Evolutionary conservation across 1,140 invertebrate genomes (phyloP), one percentile per base, ranked within the genome.

Genomic region (Drosophila busckii): DNA sequence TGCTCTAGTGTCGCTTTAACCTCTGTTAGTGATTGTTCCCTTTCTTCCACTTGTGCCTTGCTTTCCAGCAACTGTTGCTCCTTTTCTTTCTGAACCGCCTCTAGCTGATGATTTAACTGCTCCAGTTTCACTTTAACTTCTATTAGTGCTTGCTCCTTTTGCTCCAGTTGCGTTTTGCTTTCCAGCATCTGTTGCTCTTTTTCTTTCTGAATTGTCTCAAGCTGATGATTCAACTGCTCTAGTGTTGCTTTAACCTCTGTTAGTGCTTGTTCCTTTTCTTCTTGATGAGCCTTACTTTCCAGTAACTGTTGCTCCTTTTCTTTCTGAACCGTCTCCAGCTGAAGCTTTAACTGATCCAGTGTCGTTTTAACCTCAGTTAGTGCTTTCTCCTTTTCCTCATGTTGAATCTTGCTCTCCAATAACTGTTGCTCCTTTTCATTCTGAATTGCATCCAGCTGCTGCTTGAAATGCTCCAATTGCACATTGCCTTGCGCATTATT

Each of bases 181-280:
- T 29, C 26, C 9, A 23, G n/a, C 23, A 23, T 25, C 5, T 49
- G 44, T 19, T 49, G 12, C 13, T 44, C 20, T 1, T 87, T 75
- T n/a, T n/a, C n/a, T n/a, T n/a, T n/a, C n/a, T n/a, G n/a, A n/a
- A n/a, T n/a, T n/a, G n/a, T n/a, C n/a, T n/a, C n/a, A n/a, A n/a
- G n/a, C n/a, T n/a, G n/a, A n/a, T n/a, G n/a, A n/a, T n/a, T n/a
- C n/a, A n/a, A n/a, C n/a, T n/a, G n/a, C n/a, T n/a, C n/a, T n/a
- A n/a, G n/a, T n/a, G n/a, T n/a, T n/a, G n/a, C n/a, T n/a, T n/a
- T n/a, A n/a, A n/a, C n/a, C n/a, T n/a, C n/a, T n/a, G n/a, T n/a
- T n/a, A n/a, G n/a, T n/a, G n/a, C n/a, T 2, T 96, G 25, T 13
- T 58, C 28, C 4, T 49, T 9, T 1, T 49, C 17, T 2, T 46